phyloP scores from a whole-genome alignment of 2,113 vertebrate genomes.

The Dipodomys merriami region DNA sequence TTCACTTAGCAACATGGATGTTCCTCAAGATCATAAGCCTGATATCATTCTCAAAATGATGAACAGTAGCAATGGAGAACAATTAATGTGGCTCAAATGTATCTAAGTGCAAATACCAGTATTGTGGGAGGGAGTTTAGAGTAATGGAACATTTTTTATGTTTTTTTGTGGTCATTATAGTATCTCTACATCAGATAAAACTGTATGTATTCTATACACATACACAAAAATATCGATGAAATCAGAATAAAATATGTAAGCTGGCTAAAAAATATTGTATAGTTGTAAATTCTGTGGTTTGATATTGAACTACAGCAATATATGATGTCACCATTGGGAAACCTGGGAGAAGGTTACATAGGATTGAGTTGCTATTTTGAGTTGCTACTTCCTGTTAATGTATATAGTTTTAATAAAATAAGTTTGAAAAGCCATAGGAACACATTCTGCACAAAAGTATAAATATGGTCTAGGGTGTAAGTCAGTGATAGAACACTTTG shows the following conservation, averaged over 20 bases:
- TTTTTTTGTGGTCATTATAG: background rate
- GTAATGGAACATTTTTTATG: background rate
- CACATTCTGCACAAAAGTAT: background rate
- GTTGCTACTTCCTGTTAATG: background rate
- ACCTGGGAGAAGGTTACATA: background rate
- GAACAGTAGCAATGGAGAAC: background rate
- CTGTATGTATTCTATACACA: background rate
- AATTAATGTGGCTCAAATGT: background rate
- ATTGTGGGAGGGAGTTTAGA: background rate
- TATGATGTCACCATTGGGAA: background rate
- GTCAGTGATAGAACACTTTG: background rate
- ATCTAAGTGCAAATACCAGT: background rate
- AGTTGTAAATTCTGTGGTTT: background rate
- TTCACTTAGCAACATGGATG: background rate
- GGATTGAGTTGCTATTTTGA: background rate
- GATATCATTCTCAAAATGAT: background rate
- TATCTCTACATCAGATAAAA: background rate
- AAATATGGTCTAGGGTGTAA: background rate
- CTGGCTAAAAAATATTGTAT: background rate
- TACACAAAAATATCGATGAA: background rate
- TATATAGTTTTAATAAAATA: slow-evolving; percentile 2
- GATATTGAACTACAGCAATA: background rate
- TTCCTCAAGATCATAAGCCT: background rate
- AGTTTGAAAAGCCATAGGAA: background rate
- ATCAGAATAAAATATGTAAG: background rate